Conservation (phyloP, 2,113 vertebrate species). For the Diphyllodes magnificus region DNA sequence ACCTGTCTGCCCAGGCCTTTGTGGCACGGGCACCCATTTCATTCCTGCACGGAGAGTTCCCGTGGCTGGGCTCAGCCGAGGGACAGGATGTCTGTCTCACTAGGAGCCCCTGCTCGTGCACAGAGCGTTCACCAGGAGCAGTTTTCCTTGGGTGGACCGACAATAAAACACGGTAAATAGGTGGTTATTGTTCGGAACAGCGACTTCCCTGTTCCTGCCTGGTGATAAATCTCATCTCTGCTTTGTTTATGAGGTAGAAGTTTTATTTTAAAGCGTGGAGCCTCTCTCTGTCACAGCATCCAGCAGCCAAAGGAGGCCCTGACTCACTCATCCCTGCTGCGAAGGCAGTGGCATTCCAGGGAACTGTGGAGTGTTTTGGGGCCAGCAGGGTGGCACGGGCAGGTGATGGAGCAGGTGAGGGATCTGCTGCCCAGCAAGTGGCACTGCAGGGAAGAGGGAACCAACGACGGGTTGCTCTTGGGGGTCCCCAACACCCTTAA, state of each 20-base stretch:
- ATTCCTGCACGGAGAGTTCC: not conserved
- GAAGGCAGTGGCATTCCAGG: not conserved
- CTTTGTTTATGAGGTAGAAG: not conserved
- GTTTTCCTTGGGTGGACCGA: not conserved
- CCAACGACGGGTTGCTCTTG: not conserved
- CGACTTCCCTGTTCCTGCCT: not conserved
- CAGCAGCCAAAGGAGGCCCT: not conserved
- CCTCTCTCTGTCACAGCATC: not conserved
- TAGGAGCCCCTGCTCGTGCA: not conserved
- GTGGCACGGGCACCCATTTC: not conserved
- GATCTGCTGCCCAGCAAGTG: not conserved
- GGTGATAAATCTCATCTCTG: not conserved
- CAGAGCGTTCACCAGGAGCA: not conserved
- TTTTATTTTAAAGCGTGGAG: not conserved
- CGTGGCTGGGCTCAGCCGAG: not conserved
- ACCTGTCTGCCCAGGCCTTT: not conserved
- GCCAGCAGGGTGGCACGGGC: not conserved
- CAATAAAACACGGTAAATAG: not conserved
- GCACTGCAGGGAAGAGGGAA: not conserved
- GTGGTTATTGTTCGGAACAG: not conserved
- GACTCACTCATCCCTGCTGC: not conserved
- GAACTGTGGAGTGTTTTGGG: not conserved
- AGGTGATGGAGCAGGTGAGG: not conserved
- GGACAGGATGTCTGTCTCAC: not conserved
- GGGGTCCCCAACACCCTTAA: not conserved